Percentiles rank a stretch among this genome's conserved stretches.
Conservation (phyloP, 1,140 invertebrate species). For the Brachionus sp. region DNA sequence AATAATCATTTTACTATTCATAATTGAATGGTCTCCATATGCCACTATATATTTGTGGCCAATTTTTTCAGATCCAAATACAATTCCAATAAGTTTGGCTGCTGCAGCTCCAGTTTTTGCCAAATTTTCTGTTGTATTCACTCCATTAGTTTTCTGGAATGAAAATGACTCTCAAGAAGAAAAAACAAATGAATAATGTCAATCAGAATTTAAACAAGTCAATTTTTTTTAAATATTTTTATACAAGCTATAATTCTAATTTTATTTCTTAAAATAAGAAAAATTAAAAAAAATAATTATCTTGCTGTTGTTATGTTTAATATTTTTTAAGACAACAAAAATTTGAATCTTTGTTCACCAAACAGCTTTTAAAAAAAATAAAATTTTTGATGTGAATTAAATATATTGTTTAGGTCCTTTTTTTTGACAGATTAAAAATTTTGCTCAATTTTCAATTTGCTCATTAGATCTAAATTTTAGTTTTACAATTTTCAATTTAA, state of each 20-base stretch:
- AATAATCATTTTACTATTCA: background rate
- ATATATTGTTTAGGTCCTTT: no score
- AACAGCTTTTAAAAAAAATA: no score
- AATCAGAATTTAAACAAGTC: background rate
- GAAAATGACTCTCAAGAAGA: background rate
- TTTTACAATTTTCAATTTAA: no score
- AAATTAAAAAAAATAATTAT: no score
- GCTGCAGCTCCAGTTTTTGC: slow-evolving; percentile 41
- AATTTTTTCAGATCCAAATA: slow-evolving; percentile 32
- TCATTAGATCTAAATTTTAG: no score
- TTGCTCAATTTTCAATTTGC: no score
- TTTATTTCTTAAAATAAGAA: background rate
- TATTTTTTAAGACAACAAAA: no score
- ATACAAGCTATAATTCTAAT: background rate
- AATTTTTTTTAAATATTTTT: background rate
- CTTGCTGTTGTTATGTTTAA: no score
- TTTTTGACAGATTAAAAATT: no score
- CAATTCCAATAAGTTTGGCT: background rate
- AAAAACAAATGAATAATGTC: background rate
- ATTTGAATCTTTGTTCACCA: no score
- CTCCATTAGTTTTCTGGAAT: slow-evolving; percentile 11
- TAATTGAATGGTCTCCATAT: slow-evolving; percentile 42
- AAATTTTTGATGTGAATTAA: no score
- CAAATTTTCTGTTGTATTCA: slow-evolving; percentile 27
- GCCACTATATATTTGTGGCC: slow-evolving; percentile 16